Conservation (phyloP, 2,888 invertebrate species). For the Rhorus exstirpatorius region DNA sequence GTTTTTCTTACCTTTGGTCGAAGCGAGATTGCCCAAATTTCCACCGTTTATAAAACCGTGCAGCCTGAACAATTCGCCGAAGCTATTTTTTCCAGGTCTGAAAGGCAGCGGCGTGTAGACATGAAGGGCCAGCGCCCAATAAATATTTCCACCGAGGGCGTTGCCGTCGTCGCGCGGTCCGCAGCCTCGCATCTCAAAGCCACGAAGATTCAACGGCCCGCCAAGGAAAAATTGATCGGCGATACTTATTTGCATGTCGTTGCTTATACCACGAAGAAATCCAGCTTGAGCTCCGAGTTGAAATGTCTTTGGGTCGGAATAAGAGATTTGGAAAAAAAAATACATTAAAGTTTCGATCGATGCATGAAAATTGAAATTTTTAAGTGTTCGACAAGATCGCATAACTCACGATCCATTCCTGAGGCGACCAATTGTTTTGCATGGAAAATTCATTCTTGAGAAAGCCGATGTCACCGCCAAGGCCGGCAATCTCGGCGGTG, state of each 20-base stretch:
- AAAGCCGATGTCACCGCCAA: constrained; percentile 97
- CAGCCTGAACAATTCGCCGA: constrained; percentile 94
- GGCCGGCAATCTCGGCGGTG: constrained; percentile 93
- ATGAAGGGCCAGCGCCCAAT: constrained; percentile 95
- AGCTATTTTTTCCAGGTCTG: constrained; percentile 91
- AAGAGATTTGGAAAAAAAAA: constrained; percentile 19
- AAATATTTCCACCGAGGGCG: constrained; percentile 92
- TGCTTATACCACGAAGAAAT: constrained; percentile 88
- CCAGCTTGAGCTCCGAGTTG: constrained; percentile 91
- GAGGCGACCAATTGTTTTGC: constrained; percentile 90
- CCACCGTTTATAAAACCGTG: constrained; percentile 97
- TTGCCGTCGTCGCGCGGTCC: constrained; percentile 94
- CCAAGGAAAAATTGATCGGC: constrained; percentile 95
- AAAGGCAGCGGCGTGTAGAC: constrained; percentile 97
- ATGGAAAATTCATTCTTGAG: constrained; percentile 92
- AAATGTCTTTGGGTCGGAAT: constrained; percentile 88
- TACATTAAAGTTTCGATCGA: constrained; percentile 4
- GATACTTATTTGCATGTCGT: constrained; percentile 88
- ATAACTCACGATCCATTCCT: constrained; percentile 88
- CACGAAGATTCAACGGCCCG: constrained; percentile 95
- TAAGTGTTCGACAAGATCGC: too few species aligned
- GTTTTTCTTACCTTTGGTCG: constrained; percentile 61
- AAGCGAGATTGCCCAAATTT: constrained; percentile 89
- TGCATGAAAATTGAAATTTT: neutral
- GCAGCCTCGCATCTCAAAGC: constrained; percentile 95